Evolutionary conservation across 1,140 invertebrate genomes (phyloP), one percentile per base, ranked within the genome.

Genomic region (Riptortus pedestris): DNA sequence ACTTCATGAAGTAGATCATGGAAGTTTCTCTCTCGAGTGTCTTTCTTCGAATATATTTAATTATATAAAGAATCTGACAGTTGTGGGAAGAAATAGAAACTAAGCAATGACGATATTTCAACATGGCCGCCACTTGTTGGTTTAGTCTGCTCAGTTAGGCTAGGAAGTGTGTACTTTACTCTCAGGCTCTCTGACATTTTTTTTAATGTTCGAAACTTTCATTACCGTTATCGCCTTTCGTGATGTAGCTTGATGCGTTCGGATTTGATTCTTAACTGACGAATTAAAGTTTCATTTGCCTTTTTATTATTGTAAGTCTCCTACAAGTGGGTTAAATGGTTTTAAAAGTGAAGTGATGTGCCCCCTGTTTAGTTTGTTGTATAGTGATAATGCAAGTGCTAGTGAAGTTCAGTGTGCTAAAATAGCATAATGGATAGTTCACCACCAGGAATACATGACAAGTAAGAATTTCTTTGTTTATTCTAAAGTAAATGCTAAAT

Each of bases 81-180:
- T n/a, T n/a, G n/a, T n/a, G n/a, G n/a, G n/a, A n/a, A n/a, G n/a
- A n/a, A n/a, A n/a, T n/a, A n/a, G n/a, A n/a, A n/a, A n/a, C n/a
- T n/a, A n/a, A n/a, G n/a, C n/a, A n/a, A n/a, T n/a, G n/a, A n/a
- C n/a, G n/a, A n/a, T n/a, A n/a, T 27, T 60, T 67, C 73, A 76
- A 75, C 70, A 76, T 76, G 74, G 74, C 74, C 72, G 72, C 69
- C 73, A 76, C 73, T 75, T 75, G 74, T 76, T 76, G 72, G 74
- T 74, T 70, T 70, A 71, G 68, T 73, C 74, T 73, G 72, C 72
- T 71, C 71, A 69, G 72, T 70, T 60, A 52, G 62, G 69, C 70
- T 66, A 55, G 51, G 51, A 55, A 55, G 51, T 55, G 24, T 55
- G 51, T 55, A 16, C 51, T 55, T 22, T 55, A n/a, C n/a, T 55